Base-by-base conservation (phyloP, 2,797 vertebrate species). In the Tachyglossus aculeatus region DNA sequence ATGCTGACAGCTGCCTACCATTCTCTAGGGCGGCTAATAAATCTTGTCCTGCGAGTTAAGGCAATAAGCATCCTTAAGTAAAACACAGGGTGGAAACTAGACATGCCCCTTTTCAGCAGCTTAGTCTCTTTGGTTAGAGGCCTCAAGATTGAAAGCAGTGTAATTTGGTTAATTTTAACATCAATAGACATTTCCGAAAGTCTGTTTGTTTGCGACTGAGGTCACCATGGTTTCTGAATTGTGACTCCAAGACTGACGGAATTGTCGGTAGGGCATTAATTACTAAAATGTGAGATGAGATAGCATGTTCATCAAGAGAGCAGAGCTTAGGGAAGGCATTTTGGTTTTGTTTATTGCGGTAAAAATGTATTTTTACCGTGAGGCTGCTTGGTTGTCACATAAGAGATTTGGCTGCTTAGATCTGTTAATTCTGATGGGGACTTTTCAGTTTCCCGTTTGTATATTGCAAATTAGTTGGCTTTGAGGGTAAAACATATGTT, bases 131-230 rank as follows among this genome's bases (percentile, higher is more conserved):
- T 13, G 18, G 19, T 27, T 58, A 59, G 29, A 43, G 41, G 44
- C 14, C 58, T 78, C 50, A 37, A 50, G 71, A 33, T 0, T 13
- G 27, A 80, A 83, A 76, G 58, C 14, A 72, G 25, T n/a, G 2
- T 78, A 66, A 73, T 64, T 74, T 60, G 60, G 76, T 77, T 85
- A 76, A 67, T 77, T 85, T 78, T 76, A 71, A 80, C 40, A 71
- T 72, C 43, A 70, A 59, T 65, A 72, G 18, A 37, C 15, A 50
- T 56, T 33, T 70, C 64, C 48, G n/a, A 47, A 82, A 71, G 2
- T 2, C 0, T 22, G 45, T 72, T 31, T 81, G 25, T 81, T 77
- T 73, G 69, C 53, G 24, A 47, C 9, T 68, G 60, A 3, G 3
- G 19, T 41, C 22, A 21, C 16, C 19, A 31, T 13, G 29, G 32